Evolutionary conservation across 2,113 vertebrate species (phyloP), one percentile per base, ranked within the genome.

Genomic region (Heterotis niloticus): DNA sequence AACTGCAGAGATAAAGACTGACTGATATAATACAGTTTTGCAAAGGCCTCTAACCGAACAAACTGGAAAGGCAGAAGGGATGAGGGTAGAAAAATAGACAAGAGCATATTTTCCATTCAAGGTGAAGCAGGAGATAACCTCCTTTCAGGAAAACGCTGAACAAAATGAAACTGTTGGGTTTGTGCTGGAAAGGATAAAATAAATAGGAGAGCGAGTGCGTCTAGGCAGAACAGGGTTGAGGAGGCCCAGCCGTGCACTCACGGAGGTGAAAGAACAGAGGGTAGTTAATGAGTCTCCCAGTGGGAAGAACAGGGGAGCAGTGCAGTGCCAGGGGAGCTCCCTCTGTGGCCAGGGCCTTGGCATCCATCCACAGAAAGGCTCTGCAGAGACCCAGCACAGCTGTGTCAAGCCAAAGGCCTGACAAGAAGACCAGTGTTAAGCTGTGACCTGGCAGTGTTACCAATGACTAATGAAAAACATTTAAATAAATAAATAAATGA

Each of bases 1-100:
- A 78, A 60, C 80, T 77, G 34, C 26, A 74, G 44, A 84, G 80
- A 77, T 57, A 51, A 81, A 84, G 86, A 86, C n/a, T 5, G 18
- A 77, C 82, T 86, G 87, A 87, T 74, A 77, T 74, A 80, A 69
- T 75, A 81, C 70, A 81, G 82, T 85, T 91, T 84, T 86, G 82
- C 83, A 88, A 77, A 82, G 20, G 80, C 82, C 64, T 85, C 77
- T 77, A 77, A 57, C 54, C 76, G 26, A 64, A 75, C 23, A 59
- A 81, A 54, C 29, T 56, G 65, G 80, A 70, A n/a, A 62, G 28
- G 18, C 28, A 20, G 13, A 68, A 76, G n/a, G 23, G 24, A 56
- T 67, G 72, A 20, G 77, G 12, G 26, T 0, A 23, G 10, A 24
- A 64, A 78, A 54, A 26, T 1, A 65, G 29, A n/a, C 1, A 26